These are phyloP conservation scores for Laupala kohalensis DNA, from an alignment of 1,140 invertebrate genomes.

Conservation along the genomic window DNA sequence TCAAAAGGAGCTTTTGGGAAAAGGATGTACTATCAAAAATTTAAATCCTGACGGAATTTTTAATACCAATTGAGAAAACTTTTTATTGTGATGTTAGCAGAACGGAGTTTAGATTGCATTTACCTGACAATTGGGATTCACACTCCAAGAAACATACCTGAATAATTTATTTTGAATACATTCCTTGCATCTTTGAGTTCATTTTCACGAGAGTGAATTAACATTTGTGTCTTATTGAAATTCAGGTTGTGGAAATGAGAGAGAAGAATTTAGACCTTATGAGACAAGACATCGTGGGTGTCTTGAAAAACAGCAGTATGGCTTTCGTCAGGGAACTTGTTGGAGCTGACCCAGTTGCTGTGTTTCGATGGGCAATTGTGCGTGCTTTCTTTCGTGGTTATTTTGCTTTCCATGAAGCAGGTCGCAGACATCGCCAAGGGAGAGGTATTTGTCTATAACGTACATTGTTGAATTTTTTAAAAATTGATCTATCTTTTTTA, in stretches of 20 bases:
- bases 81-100: too few relatives aligned
- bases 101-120: too few relatives aligned
- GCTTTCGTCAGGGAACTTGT: slow-evolving; percentile 88
- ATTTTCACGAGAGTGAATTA: background rate
- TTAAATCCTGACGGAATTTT: too few relatives aligned
- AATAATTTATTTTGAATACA: too few relatives aligned
- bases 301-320: slow-evolving; percentile 83
- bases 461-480: background rate
- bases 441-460: slow-evolving; percentile 37
- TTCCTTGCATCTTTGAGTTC: background rate
- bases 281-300: slow-evolving; percentile 82
- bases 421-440: slow-evolving; percentile 51
- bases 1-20: too few relatives aligned
- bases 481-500: background rate
- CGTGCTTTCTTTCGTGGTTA: slow-evolving; percentile 81
- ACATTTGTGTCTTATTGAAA: slow-evolving; percentile 15
- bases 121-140: too few relatives aligned
- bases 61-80: too few relatives aligned
- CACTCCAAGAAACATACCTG: too few relatives aligned
- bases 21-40: too few relatives aligned
- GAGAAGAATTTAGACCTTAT: slow-evolving; percentile 94
- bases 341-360: slow-evolving; percentile 85
- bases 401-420: slow-evolving; percentile 82
- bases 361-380: slow-evolving; percentile 88
- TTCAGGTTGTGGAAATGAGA: slow-evolving; percentile 72